Percentiles rank a stretch among this genome's conserved stretches.
These are phyloP conservation scores for Platycheirus rosarum DNA, from an alignment of 2,888 invertebrate genomes.

Conservation along the genomic window DNA sequence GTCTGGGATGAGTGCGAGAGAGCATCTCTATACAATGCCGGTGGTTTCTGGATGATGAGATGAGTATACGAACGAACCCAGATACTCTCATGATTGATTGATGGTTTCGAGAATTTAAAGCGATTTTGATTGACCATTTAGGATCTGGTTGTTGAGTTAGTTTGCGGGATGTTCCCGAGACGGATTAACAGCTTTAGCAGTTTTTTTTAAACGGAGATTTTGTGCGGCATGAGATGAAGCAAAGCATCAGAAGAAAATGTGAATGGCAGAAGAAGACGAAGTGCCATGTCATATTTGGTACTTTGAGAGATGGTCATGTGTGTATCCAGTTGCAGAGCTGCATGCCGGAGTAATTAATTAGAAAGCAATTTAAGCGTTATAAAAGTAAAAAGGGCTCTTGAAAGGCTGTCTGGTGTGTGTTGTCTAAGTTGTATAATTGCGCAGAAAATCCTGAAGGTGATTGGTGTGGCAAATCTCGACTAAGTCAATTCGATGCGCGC, in stretches of 20 bases:
- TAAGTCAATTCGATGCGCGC: conserved; percentile 51
- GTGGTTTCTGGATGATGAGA: background rate
- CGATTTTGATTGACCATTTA: conserved; percentile 74
- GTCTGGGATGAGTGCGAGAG: conserved; percentile 23
- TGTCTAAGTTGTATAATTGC: conserved; percentile 67
- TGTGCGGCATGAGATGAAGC: conserved; percentile 20
- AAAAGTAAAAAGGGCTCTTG: conserved; percentile 36
- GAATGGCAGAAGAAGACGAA: conserved; percentile 48
- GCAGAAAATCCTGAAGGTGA: conserved; percentile 57
- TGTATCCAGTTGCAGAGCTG: conserved; percentile 26
- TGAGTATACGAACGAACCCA: conserved; percentile 26
- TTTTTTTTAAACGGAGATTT: conserved; percentile 20
- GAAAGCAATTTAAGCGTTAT: conserved; percentile 70
- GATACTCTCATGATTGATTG: conserved; percentile 71
- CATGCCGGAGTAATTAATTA: conserved; percentile 64
- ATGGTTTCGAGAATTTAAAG: conserved; percentile 72
- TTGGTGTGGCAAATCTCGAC: conserved; percentile 62
- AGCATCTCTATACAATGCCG: conserved; percentile 2
- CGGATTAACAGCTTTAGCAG: conserved; percentile 54
- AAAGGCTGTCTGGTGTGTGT: background rate
- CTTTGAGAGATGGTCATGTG: conserved; percentile 27
- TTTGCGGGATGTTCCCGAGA: conserved; percentile 14
- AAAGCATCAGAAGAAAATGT: conserved; percentile 29
- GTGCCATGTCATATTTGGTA: conserved; percentile 66
- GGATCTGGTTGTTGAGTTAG: conserved; percentile 46